phyloP scores from a whole-genome alignment of 2,113 vertebrate species.

The Litocranius walleri region DNA sequence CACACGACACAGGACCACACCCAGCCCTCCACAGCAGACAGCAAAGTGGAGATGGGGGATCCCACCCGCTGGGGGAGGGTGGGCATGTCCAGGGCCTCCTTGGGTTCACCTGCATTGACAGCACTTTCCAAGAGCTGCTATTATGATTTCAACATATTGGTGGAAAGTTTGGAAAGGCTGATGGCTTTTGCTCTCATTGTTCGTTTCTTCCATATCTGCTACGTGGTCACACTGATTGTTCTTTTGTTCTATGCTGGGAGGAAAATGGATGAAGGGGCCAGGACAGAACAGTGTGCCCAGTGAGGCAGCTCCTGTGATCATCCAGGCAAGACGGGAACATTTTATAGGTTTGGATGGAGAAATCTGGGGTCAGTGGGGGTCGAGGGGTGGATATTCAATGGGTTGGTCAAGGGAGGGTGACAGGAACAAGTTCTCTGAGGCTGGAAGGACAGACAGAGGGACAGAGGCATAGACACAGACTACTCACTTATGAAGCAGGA shows the following conservation, averaged over 20 bases:
- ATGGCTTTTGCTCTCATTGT: background rate
- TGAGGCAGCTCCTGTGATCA: background rate
- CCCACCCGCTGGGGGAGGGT: background rate
- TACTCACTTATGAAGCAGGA: background rate
- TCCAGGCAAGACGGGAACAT: background rate
- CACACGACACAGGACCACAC: rapidly evolving
- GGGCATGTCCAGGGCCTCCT: rapidly evolving
- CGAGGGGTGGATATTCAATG: background rate
- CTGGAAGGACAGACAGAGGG: background rate
- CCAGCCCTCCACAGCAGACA: rapidly evolving
- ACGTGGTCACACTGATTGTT: rapidly evolving
- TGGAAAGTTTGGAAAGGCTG: background rate
- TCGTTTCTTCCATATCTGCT: background rate
- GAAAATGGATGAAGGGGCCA: background rate
- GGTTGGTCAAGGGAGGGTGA: background rate
- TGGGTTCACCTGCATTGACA: background rate
- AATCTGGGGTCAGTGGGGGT: background rate
- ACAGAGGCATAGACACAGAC: background rate
- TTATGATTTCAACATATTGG: background rate
- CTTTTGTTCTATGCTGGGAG: background rate
- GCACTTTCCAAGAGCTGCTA: background rate
- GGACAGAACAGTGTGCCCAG: background rate
- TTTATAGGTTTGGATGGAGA: background rate
- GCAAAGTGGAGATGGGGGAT: background rate
- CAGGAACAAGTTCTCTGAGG: background rate